Percentiles rank a stretch among this genome's conserved stretches.
phyloP scores from a whole-genome alignment of 2,113 vertebrate species.

The Poeciliopsis prolifica region DNA sequence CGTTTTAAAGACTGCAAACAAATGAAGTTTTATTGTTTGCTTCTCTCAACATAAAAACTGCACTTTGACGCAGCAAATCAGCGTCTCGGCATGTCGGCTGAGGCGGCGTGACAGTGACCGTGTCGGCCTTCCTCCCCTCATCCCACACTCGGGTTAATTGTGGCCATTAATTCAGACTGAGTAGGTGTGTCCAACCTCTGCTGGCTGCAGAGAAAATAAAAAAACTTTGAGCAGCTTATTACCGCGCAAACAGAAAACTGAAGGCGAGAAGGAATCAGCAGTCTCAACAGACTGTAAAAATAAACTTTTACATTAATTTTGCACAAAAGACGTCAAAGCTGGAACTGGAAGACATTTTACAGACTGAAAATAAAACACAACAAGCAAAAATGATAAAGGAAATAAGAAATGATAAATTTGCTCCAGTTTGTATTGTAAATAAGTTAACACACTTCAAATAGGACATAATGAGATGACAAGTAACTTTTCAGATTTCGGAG shows the following conservation, averaged over 20 bases:
- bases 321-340: too few species aligned
- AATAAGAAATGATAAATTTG: too few species aligned
- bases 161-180: not conserved
- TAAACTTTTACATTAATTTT: too few species aligned
- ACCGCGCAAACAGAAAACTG: not conserved
- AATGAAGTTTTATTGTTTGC: not conserved
- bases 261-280: not conserved
- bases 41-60: not conserved
- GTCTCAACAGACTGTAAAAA: not conserved
- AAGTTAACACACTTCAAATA: not conserved
- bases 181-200: not conserved
- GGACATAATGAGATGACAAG: too few species aligned
- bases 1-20: not conserved
- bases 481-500: too few species aligned
- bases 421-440: too few species aligned
- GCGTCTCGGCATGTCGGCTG: not conserved
- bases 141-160: not conserved
- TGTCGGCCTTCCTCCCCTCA: not conserved
- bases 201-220: not conserved
- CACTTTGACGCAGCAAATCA: not conserved
- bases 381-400: too few species aligned
- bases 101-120: not conserved
- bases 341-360: too few species aligned
- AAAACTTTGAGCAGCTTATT: not conserved
- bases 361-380: too few species aligned